Evolutionary conservation across 2,888 invertebrate species (phyloP).

Genomic region (Phortica magna): DNA sequence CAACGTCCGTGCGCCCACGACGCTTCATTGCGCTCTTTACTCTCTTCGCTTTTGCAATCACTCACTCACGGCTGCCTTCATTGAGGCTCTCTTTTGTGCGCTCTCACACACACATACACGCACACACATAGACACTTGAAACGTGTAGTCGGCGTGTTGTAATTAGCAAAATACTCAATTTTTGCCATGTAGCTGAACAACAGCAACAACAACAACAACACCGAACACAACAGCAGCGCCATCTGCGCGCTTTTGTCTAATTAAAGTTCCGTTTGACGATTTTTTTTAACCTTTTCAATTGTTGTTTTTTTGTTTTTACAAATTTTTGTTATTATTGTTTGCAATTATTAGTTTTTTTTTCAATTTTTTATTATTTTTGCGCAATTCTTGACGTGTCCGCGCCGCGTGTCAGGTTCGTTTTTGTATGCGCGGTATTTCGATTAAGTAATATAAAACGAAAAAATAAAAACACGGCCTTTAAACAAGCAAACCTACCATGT

Average conservation of each 20-base stretch:
- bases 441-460: slow-evolving; percentile 63
- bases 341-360: neutral
- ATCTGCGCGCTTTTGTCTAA: slow-evolving; percentile 55
- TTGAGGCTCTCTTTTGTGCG: neutral
- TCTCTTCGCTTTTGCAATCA: neutral
- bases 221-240: neutral
- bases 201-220: neutral
- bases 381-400: neutral
- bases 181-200: slow-evolving; percentile 5
- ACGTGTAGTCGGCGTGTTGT: slow-evolving; percentile 4
- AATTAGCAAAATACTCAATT: slow-evolving; percentile 21
- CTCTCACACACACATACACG: neutral
- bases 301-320: slow-evolving; percentile 42
- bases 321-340: slow-evolving; percentile 35
- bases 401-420: slow-evolving; percentile 70
- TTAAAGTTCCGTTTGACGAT: slow-evolving; percentile 53
- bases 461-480: too few species aligned
- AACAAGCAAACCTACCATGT: too few species aligned
- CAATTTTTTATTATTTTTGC: neutral
- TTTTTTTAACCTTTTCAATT: slow-evolving; percentile 67
- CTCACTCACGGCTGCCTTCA: too few species aligned
- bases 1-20: neutral
- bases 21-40: neutral
- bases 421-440: slow-evolving; percentile 64
- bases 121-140: neutral